Conservation (phyloP, 2,113 vertebrate genomes). For the Anguilla japonica region DNA sequence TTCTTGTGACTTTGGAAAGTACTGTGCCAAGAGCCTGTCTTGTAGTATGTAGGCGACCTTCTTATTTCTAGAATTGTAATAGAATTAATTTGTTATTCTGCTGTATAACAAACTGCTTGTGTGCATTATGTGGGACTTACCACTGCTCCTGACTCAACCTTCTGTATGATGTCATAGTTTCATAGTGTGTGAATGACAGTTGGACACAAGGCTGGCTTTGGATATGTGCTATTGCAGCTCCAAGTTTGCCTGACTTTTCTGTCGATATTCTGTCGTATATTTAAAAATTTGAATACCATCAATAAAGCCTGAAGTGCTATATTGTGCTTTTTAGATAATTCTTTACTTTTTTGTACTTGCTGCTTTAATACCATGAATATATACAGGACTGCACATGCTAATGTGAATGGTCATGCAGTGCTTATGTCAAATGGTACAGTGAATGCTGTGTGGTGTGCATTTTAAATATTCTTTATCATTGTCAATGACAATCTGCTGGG, state of each 20-base stretch:
- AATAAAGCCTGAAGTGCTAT: not conserved
- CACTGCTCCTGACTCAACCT: not conserved
- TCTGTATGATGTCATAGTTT: not conserved
- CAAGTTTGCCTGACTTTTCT: too few species aligned
- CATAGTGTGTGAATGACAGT: too few species aligned
- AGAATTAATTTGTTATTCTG: not conserved
- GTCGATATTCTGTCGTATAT: too few species aligned
- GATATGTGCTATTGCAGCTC: too few species aligned
- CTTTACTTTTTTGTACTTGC: not conserved
- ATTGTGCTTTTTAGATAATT: not conserved
- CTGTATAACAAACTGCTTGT: not conserved
- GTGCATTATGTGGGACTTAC: not conserved
- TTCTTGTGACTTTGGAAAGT: not conserved
- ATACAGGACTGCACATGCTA: too few species aligned
- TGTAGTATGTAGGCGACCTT: not conserved
- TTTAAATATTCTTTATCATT: conserved; percentile 8
- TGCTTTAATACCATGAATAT: too few species aligned
- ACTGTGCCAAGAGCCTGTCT: not conserved
- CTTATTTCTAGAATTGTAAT: not conserved
- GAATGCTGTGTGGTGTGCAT: not conserved
- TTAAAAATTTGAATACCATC: too few species aligned
- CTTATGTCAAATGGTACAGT: not conserved
- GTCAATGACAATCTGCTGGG: conserved; percentile 26
- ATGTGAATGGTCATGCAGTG: too few species aligned
- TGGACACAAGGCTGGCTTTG: too few species aligned